Conservation (phyloP, 2,888 invertebrate genomes). For the Aphrophora alni region DNA sequence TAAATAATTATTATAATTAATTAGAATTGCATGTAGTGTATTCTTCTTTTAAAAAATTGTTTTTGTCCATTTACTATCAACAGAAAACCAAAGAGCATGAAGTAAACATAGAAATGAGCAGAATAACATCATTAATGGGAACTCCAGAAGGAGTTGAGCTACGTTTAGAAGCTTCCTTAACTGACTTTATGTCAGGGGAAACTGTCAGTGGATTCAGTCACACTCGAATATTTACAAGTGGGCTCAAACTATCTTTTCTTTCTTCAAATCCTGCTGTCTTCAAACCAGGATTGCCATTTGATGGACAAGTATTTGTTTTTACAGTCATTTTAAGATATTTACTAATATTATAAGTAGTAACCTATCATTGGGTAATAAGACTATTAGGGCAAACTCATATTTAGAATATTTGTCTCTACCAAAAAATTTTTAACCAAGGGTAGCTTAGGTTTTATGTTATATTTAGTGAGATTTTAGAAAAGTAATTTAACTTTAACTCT, state of each 20-base stretch:
- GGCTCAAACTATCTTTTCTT: conserved; percentile 59
- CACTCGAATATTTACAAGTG: conserved; percentile 59
- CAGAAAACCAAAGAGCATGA: conserved; percentile 44
- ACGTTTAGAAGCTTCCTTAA: conserved; percentile 56
- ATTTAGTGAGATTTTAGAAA: no score
- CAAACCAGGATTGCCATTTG: conserved; percentile 62
- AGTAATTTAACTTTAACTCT: no score
- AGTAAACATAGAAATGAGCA: conserved; percentile 43
- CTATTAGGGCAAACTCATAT: no score
- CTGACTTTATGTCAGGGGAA: conserved; percentile 56
- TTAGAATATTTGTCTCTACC: no score
- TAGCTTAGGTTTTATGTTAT: no score
- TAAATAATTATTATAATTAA: no score
- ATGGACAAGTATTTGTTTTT: conserved; percentile 61
- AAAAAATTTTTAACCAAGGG: no score
- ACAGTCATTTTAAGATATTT: no score
- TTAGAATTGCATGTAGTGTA: no score
- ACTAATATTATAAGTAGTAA: conserved; percentile 6
- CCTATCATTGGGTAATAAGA: no score
- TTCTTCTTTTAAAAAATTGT: no score
- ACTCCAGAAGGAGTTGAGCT: conserved; percentile 52
- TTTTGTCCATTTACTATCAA: conserved; percentile 14
- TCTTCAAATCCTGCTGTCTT: conserved; percentile 61
- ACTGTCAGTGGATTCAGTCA: conserved; percentile 58
- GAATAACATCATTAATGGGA: conserved; percentile 35